A percentile compares a stretch with the other conserved stretches of the same genome.
phyloP scores from a whole-genome alignment of 2,888 invertebrate genomes.

The Gymnosoma rotundatum region DNA sequence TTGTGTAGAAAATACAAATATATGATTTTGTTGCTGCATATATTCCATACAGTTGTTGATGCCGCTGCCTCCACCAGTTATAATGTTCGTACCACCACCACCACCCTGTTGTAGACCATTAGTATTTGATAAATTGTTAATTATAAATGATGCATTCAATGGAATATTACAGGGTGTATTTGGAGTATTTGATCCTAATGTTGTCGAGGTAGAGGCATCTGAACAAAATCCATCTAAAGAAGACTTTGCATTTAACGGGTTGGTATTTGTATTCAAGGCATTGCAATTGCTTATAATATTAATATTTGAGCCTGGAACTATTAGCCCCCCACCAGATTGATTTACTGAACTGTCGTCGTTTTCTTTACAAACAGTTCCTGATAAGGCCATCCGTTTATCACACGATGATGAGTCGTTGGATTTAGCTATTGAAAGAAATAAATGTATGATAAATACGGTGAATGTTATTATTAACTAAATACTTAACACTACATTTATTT shows the following conservation, averaged over 20 bases:
- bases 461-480: no score
- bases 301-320: slow-evolving; percentile 67
- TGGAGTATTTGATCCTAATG: slow-evolving; percentile 41
- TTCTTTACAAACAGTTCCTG: slow-evolving; percentile 48
- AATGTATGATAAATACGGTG: neutral
- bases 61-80: slow-evolving; percentile 43
- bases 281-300: slow-evolving; percentile 51
- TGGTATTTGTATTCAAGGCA: slow-evolving; percentile 43
- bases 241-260: slow-evolving; percentile 51
- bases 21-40: slow-evolving; percentile 98
- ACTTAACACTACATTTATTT: no score
- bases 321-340: slow-evolving; percentile 65
- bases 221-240: slow-evolving; percentile 52
- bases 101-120: slow-evolving; percentile 53
- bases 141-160: slow-evolving; percentile 52
- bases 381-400: slow-evolving; percentile 41
- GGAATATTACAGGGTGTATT: slow-evolving; percentile 52
- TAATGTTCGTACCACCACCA: slow-evolving; percentile 39
- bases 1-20: slow-evolving; percentile 97
- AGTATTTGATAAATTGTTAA: slow-evolving; percentile 48
- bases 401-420: slow-evolving; percentile 42
- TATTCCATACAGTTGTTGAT: slow-evolving; percentile 82
- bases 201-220: slow-evolving; percentile 34
- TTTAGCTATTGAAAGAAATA: slow-evolving; percentile 44
- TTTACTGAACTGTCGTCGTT: slow-evolving; percentile 41